Conservation (phyloP, 64 coral and sea anemone genomes). For the Platygyra sinensis region DNA sequence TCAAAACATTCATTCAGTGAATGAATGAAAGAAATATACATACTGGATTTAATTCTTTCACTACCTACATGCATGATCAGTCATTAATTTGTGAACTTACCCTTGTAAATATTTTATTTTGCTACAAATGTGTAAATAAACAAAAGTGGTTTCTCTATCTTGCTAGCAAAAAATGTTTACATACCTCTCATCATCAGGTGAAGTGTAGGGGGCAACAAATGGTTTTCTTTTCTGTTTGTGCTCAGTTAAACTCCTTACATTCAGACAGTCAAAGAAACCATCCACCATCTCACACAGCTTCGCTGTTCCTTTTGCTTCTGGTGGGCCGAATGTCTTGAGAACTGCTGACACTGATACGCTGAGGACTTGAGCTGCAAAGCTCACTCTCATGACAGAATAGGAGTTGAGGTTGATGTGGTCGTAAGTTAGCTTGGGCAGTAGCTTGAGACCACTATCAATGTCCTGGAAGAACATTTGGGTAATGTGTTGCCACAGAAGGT, state of each 20-base stretch:
- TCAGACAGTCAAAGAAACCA: slow-evolving; percentile 41
- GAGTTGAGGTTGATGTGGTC: slow-evolving; percentile 9
- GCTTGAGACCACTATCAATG: slow-evolving; percentile 19
- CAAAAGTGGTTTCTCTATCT: too few relatives aligned
- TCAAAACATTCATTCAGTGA: too few relatives aligned
- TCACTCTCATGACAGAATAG: slow-evolving; percentile 23
- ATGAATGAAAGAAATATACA: too few relatives aligned
- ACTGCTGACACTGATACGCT: slow-evolving; percentile 18
- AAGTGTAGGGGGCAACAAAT: neutral
- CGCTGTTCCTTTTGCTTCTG: slow-evolving; percentile 28
- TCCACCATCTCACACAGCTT: slow-evolving; percentile 40
- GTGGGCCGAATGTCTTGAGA: slow-evolving; percentile 7
- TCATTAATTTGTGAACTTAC: too few relatives aligned
- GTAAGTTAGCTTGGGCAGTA: slow-evolving; percentile 15
- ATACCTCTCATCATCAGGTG: too few relatives aligned
- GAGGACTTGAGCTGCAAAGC: slow-evolving; percentile 27
- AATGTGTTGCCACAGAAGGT: slow-evolving; percentile 33
- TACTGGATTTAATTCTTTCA: too few relatives aligned
- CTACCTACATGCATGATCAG: too few relatives aligned
- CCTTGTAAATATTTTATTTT: too few relatives aligned
- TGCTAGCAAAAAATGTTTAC: too few relatives aligned
- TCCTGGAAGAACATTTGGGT: slow-evolving; percentile 12
- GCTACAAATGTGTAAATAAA: too few relatives aligned
- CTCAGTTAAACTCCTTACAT: slow-evolving; percentile 38
- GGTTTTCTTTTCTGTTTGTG: slow-evolving; percentile 20